Evolutionary conservation across 2,797 vertebrate species (phyloP).

Genomic region (Botia almorhae): DNA sequence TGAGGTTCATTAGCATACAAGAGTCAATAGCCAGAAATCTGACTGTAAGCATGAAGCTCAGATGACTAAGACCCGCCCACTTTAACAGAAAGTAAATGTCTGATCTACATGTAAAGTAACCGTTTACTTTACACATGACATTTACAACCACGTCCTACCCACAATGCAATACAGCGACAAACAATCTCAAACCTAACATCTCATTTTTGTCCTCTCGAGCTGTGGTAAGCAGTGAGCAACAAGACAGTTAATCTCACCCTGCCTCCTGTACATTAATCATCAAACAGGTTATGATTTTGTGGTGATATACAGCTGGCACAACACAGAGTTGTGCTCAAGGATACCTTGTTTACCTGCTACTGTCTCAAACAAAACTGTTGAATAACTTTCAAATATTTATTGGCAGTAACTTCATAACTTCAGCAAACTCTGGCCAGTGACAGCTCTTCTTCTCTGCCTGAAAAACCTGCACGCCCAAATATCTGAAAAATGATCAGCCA

Average conservation of each 20-base stretch:
- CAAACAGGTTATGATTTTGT: neutral
- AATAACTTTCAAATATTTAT: neutral
- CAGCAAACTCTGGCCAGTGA: neutral
- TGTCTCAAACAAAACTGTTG: neutral
- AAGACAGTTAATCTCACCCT: neutral
- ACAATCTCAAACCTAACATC: neutral
- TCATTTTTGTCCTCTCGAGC: neutral
- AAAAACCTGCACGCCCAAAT: no score
- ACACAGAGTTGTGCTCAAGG: neutral
- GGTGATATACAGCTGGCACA: neutral
- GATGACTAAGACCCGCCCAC: neutral
- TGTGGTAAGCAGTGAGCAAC: no score
- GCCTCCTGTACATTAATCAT: neutral
- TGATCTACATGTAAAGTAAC: neutral
- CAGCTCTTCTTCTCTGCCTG: neutral
- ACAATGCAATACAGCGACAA: neutral
- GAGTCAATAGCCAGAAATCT: neutral
- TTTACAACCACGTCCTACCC: neutral
- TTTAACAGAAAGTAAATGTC: neutral
- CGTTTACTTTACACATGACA: neutral
- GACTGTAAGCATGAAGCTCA: no score
- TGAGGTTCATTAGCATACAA: constrained; percentile 19
- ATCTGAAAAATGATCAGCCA: neutral
- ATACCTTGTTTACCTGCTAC: neutral
- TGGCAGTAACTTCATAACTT: neutral